Evolutionary conservation across 2,888 invertebrate species (phyloP), one percentile per base, ranked within the genome.

Genomic region (Vesta saturnalis): DNA sequence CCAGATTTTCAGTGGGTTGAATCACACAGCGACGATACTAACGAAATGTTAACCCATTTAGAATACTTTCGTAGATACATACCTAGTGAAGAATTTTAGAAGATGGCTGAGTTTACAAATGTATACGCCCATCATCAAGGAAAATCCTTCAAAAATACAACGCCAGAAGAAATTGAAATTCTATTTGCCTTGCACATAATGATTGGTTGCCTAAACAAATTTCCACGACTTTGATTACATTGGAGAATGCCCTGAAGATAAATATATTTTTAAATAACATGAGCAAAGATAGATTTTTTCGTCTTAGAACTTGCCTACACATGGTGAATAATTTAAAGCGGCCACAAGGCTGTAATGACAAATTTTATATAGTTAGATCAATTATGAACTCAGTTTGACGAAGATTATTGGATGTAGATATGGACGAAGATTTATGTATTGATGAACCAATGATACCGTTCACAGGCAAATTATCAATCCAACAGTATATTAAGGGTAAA

Each of bases 291-390:
- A 35, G 69, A 56, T 75, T 75, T 55, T 74, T 68, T 59, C 56
- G 70, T 58, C 61, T 72, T 15, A 56, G 71, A 16, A 66, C 67
- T 59, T 55, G 65, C 64, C 47, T 74, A 8, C 74, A 76, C 54
- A 35, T 73, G 19, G 69, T 74, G 10, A 69, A 73, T 63, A 76
- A 74, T 62, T 43, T 73, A 46, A 63, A 70, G 39, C 54, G 59
- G 14, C 71, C 61, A 39, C 10, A 15, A 54, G 54, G 35, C 14
- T 64, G 64, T 60, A 69, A 46, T 19, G 71, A 74, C 43, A 65
- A 63, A 54, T 67, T 76, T 2, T 77, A 46, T 47, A 77, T 74
- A 66, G 72, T 77, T 8, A 58, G 71, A 39, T 75, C 76, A 57
- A 54, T 77, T 18, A 65, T 67, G 52, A 69, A 74, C n/a, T 63